Evolutionary conservation across 2,888 invertebrate genomes (phyloP).

Genomic region (Bedellia somnulentella): DNA sequence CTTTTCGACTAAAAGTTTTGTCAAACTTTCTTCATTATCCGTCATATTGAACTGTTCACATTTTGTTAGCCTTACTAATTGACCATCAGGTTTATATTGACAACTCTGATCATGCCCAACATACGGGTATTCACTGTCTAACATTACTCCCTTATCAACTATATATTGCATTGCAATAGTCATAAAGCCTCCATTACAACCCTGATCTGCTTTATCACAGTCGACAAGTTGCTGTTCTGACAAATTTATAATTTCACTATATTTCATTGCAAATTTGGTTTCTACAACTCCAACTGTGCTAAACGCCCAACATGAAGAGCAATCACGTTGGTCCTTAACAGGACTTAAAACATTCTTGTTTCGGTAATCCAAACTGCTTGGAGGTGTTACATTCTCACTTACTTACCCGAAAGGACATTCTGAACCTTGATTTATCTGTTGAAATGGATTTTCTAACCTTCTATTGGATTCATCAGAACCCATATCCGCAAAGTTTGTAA

Average conservation of each 20-base stretch:
- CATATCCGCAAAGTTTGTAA: not conserved
- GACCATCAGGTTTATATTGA: not conserved
- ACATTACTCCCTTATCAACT: not conserved
- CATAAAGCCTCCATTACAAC: not conserved
- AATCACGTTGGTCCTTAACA: not conserved
- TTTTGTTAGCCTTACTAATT: not conserved
- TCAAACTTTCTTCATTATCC: not conserved
- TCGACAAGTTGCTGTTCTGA: not conserved
- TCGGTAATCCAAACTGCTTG: not conserved
- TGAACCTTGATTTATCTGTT: not conserved
- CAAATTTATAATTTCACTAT: not conserved
- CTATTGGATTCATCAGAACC: not conserved
- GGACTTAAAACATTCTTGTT: not conserved
- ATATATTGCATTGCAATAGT: not conserved
- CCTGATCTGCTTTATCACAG: not conserved
- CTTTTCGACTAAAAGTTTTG: not conserved
- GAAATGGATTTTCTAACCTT: not conserved
- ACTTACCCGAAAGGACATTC: not conserved
- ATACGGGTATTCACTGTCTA: not conserved
- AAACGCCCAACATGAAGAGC: not conserved
- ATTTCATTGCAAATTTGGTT: not conserved
- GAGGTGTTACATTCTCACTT: not conserved
- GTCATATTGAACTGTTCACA: not conserved
- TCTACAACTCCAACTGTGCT: not conserved
- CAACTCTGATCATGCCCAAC: not conserved